These are phyloP conservation scores for Drosophila lini DNA, from an alignment of 1,140 invertebrate genomes.

Conservation along the genomic window DNA sequence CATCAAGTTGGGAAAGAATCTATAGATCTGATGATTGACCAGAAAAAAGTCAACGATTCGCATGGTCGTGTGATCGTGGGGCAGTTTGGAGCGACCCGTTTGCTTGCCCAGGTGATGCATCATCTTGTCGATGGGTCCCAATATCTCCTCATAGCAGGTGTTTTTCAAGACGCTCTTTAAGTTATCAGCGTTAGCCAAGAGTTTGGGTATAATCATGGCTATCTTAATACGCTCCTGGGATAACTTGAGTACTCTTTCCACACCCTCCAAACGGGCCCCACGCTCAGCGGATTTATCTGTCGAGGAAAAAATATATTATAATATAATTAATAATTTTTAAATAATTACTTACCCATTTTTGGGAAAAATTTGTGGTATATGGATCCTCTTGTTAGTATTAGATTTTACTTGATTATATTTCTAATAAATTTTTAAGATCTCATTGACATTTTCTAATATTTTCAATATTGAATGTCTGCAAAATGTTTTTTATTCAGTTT, in stretches of 20 bases:
- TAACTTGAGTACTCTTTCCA: constrained; percentile 29
- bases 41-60: constrained; percentile 54
- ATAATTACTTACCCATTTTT: constrained; percentile 23
- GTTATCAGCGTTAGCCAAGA: constrained; percentile 31
- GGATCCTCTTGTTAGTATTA: not conserved
- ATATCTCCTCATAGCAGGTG: constrained; percentile 33
- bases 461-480: not conserved
- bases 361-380: too few species aligned
- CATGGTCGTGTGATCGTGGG: constrained; percentile 44
- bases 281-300: constrained; percentile 33
- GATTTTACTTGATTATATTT: not conserved
- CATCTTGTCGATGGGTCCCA: constrained; percentile 31
- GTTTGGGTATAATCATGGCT: constrained; percentile 48
- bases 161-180: constrained; percentile 6
- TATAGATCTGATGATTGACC: constrained; percentile 25
- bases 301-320: not conserved
- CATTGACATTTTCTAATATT: not conserved
- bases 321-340: not conserved
- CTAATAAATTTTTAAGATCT: too few species aligned
- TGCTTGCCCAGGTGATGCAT: constrained; percentile 17
- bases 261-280: constrained; percentile 31
- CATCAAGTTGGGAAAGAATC: constrained; percentile 44
- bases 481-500: not conserved
- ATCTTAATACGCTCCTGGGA: constrained; percentile 53
- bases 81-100: constrained; percentile 24